Conservation (phyloP, 2,888 invertebrate species). For the Caradrina clavipalpis region DNA sequence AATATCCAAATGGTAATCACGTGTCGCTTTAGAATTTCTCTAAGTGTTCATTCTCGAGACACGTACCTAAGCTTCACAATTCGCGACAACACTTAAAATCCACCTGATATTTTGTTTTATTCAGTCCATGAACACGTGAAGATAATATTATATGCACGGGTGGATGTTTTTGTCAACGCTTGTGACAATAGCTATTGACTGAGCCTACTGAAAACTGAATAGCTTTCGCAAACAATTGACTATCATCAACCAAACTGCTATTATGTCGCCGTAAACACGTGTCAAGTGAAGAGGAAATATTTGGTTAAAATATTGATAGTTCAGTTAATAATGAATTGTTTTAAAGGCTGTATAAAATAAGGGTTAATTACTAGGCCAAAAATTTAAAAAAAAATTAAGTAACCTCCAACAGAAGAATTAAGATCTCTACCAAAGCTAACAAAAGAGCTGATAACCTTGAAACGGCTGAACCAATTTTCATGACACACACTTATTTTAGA, state of each 20-base stretch:
- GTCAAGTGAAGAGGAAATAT: not conserved
- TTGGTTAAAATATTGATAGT: slow-evolving; percentile 4
- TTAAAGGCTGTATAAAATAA: no score
- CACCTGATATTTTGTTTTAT: not conserved
- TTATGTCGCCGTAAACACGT: not conserved
- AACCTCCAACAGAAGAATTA: no score
- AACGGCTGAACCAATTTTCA: no score
- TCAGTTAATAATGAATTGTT: not conserved
- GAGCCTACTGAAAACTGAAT: slow-evolving; percentile 26
- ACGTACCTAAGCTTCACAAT: no score
- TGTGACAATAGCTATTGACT: slow-evolving; percentile 38
- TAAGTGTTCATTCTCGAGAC: no score
- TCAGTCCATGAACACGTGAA: not conserved
- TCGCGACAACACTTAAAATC: not conserved
- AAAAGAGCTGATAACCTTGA: no score
- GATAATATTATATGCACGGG: slow-evolving; percentile 24
- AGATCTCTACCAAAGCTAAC: no score
- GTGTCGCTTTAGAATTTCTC: no score
- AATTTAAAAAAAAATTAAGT: no score
- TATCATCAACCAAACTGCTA: slow-evolving; percentile 17
- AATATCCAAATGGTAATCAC: no score
- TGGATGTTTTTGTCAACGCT: slow-evolving; percentile 24
- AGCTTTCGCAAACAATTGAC: slow-evolving; percentile 23
- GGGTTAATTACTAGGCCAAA: no score
- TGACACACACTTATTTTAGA: no score